Base-by-base conservation (phyloP, 2,888 invertebrate genomes). In the Mycogona germanica region DNA sequence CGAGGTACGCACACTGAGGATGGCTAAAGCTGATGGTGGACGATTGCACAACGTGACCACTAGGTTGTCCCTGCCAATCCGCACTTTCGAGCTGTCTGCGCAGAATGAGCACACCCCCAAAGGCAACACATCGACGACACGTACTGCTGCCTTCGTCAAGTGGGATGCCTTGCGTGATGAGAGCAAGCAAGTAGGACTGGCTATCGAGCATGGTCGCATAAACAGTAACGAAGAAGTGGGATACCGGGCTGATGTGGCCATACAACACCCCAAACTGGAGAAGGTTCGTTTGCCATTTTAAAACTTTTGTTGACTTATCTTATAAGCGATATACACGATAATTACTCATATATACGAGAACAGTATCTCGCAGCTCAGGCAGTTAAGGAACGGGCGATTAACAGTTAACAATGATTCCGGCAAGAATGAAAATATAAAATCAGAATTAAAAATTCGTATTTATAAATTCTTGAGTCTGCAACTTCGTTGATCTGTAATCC, bases 141-240 rank as follows among this genome's bases (percentile, higher is more conserved):
- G 37, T 14, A 26, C 17, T 4, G 29, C 35, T 7, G 58, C 59
- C 7, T 58, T 66, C n/a, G n/a, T n/a, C n/a, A 58, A 61, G 29
- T 67, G 67, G 67, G 65, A 67, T 55, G 63, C 62, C 1, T 49
- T 57, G 7, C 40, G 55, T 14, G 60, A 64, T 53, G 51, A 53
- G 4, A 57, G 23, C 37, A 65, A 65, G 51, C 51, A 54, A n/a
- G 44, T 65, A 5, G 63, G 61, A 21, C 28, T 63, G 7, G 57
- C 58, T 53, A 37, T 54, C 3, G 54, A 55, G 5, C 51, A 47
- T 6, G 51, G 55, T 21, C 58, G 51, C 32, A 49, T 57, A 3
- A 57, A 53, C 2, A 57, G 58, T 5, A 61, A 60, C 46, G 26
- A 19, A 6, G 12, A 30, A 2, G 19, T 17, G 28, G 30, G 30